These are phyloP conservation scores for Mormyrus iriodes DNA, from an alignment of 2,113 vertebrate genomes.

Conservation along the genomic window DNA sequence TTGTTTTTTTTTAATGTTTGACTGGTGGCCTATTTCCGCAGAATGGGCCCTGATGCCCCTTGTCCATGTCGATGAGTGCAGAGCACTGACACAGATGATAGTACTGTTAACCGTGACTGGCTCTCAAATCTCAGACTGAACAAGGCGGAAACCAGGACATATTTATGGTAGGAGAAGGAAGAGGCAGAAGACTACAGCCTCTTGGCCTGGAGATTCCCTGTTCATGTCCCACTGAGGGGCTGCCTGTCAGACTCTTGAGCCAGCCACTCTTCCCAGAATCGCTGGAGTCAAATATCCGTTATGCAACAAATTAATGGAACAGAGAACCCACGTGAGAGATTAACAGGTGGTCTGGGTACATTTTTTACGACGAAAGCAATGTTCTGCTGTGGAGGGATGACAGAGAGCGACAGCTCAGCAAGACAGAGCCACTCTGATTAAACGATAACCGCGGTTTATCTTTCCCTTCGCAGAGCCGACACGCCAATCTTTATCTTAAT, in stretches of 20 bases:
- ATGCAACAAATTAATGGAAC: neutral
- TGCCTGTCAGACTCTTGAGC: neutral
- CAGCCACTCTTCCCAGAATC: neutral
- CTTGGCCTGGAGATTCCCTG: neutral
- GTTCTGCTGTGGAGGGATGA: neutral
- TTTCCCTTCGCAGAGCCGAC: constrained; percentile 28
- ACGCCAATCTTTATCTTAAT: constrained; percentile 47
- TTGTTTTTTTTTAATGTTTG: neutral
- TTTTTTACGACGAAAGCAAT: neutral
- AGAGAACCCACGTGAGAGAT: neutral
- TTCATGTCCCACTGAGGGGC: neutral
- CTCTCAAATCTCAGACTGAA: neutral
- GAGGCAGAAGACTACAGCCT: neutral
- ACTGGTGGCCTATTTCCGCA: neutral
- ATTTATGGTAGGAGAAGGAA: neutral
- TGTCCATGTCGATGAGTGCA: neutral
- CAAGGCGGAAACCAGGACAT: neutral
- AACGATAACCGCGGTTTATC: constrained; percentile 40
- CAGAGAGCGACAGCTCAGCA: constrained; percentile 11
- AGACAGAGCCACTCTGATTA: constrained; percentile 32
- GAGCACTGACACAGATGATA: neutral
- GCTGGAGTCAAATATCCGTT: neutral
- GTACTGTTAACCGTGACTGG: neutral
- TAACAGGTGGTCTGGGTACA: neutral
- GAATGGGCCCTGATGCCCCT: neutral